Evolutionary conservation across 2,113 vertebrate genomes (phyloP).

Genomic region (Scartelaos histophorus): DNA sequence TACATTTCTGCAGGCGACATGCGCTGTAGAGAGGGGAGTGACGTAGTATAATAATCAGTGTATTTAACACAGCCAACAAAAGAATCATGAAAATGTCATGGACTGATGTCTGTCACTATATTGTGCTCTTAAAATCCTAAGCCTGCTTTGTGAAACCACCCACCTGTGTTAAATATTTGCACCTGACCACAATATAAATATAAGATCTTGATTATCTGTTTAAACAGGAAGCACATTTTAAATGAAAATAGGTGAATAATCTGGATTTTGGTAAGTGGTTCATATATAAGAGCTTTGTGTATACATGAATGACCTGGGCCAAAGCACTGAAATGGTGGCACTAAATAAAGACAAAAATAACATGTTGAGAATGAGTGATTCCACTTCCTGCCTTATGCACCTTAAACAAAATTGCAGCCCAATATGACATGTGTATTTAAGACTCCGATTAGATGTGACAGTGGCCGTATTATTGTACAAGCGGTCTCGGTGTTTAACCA

Average conservation of each 20-base stretch:
- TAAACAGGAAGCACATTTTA: constrained; percentile 25
- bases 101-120: constrained; percentile 50
- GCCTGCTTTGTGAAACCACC: constrained; percentile 39
- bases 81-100: constrained; percentile 20
- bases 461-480: constrained; percentile 67
- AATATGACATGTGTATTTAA: constrained; percentile 49
- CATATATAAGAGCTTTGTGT: neutral
- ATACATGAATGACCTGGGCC: neutral
- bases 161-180: constrained; percentile 20
- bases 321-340: neutral
- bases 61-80: constrained; percentile 41
- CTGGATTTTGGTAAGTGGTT: constrained; percentile 3
- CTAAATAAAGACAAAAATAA: neutral
- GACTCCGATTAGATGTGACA: constrained; percentile 64
- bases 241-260: constrained; percentile 13
- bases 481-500: constrained; percentile 62
- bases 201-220: constrained; percentile 23
- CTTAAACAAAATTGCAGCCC: constrained; percentile 45
- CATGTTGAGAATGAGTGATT: neutral
- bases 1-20: no score
- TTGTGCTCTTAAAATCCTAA: constrained; percentile 37
- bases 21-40: no score
- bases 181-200: constrained; percentile 27
- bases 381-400: neutral
- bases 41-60: constrained; percentile 12